Percentiles rank a stretch among this genome's conserved stretches.
These are phyloP conservation scores for Mixornis gularis DNA, from an alignment of 2,113 vertebrate species.

Conservation along the genomic window DNA sequence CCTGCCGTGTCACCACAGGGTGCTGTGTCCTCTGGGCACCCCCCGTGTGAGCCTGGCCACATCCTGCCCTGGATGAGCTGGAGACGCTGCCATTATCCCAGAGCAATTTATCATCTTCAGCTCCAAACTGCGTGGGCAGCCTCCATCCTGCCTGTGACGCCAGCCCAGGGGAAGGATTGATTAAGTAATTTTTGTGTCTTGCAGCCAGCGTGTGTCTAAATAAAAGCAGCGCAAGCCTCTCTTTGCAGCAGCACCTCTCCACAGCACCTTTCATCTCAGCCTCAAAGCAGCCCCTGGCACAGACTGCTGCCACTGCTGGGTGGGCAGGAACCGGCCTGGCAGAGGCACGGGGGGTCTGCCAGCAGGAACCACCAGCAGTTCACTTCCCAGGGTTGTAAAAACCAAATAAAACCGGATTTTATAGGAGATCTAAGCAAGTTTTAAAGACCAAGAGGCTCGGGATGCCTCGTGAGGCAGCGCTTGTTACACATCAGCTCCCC, in stretches of 20 bases:
- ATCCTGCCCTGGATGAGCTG: fast-evolving
- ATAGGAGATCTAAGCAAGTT: background rate
- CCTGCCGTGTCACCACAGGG: fast-evolving
- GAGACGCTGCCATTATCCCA: background rate
- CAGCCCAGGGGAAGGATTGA: slow-evolving; percentile 16
- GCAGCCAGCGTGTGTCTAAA: background rate
- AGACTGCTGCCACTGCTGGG: fast-evolving
- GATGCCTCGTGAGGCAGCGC: background rate
- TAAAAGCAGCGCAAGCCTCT: background rate
- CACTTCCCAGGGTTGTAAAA: background rate
- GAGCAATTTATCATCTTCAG: slow-evolving; percentile 3
- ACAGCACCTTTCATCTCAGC: background rate
- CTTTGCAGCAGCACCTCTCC: background rate
- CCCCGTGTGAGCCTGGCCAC: fast-evolving
- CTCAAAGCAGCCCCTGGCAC: background rate
- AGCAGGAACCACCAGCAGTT: background rate
- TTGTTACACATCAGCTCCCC: background rate
- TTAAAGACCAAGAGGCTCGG: background rate
- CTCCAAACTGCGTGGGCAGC: background rate
- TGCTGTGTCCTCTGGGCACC: background rate
- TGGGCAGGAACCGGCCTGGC: background rate
- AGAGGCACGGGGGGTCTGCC: background rate
- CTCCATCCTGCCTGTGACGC: background rate
- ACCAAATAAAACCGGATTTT: background rate
- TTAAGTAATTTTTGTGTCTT: slow-evolving; percentile 40